Base-by-base conservation (phyloP, 1,140 invertebrate genomes). In the Drosophila erecta region DNA sequence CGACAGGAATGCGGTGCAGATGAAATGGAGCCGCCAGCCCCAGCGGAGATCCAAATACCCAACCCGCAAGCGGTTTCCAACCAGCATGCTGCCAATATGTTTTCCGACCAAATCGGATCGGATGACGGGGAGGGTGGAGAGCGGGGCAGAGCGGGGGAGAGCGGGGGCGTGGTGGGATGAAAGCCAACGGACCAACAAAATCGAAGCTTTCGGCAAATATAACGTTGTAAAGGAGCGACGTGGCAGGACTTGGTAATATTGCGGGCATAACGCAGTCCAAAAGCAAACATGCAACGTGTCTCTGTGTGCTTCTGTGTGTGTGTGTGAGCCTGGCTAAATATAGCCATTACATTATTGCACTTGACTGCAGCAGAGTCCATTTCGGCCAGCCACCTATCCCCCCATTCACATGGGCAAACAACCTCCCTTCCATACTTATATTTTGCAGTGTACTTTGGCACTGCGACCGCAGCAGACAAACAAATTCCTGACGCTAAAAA, bases 341-440 rank as follows among this genome's bases (percentile, higher is more conserved):
- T 60, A 73, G 78, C 79, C 56, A 79, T 86, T 76, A 86, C 84
- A 86, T 86, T 86, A 86, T 87, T 86, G 83, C 83, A 86, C 61
- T 83, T 83, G 75, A 72, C 79, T 86, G 76, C 65, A 87, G 75
- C 75, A 33, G 41, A 76, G 74, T 87, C 74, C 58, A 83, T 87
- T 87, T 74, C 44, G 64, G 37, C 46, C 35, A 14, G 27, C 15
- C 27, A n/a, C 22, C 35, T 30, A 14, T 11, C 15, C 12, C 27
- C 15, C 15, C 62, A 10, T n/a, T 5, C 22, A 1, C 20, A 14
- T 35, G 7, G 24, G 49, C 14, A 33, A 50, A 50, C 27, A 47
- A 11, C 41, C 17, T n/a, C 40, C 11, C 11, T 22, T 4, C 17
- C 11, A 57, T 44, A 44, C 62, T 69, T 56, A 41, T 51, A 38